Percentiles rank a stretch among this genome's conserved stretches.
These are phyloP conservation scores for Drosophila multiciliata DNA, from an alignment of 2,888 invertebrate species.

Conservation along the genomic window DNA sequence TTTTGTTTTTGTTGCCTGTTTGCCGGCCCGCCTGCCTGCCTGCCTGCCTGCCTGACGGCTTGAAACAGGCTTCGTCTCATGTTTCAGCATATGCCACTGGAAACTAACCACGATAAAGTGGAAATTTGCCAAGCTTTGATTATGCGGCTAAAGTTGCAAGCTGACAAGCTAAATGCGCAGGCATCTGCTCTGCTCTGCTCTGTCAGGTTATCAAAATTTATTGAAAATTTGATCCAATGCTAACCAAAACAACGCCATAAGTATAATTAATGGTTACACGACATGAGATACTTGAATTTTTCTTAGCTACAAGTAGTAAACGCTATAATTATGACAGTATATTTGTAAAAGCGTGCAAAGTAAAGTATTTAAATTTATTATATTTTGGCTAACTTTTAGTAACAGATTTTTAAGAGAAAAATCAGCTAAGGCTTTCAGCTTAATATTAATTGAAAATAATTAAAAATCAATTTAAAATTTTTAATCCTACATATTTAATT, in stretches of 20 bases:
- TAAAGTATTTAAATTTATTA: background rate
- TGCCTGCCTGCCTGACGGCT: conserved; percentile 1
- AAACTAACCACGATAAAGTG: conserved; percentile 46
- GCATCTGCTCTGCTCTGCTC: conserved; percentile 1
- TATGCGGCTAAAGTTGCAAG: conserved; percentile 19
- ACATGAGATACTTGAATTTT: conserved; percentile 17
- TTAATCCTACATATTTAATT: background rate
- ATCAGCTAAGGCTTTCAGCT: background rate
- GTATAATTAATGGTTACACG: conserved; percentile 57
- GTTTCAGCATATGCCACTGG: conserved; percentile 65
- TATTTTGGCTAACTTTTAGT: no score
- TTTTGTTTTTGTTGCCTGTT: conserved; percentile 14
- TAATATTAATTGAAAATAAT: background rate
- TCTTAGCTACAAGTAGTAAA: conserved; percentile 14
- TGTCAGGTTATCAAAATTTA: conserved; percentile 11
- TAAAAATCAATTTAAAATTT: background rate
- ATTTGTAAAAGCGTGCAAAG: background rate
- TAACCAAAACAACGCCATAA: conserved; percentile 7
- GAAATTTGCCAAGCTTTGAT: conserved; percentile 39
- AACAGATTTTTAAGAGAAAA: background rate
- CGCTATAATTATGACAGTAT: background rate
- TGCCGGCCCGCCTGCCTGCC: background rate
- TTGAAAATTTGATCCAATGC: conserved; percentile 19
- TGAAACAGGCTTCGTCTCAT: conserved; percentile 57
- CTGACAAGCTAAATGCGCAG: conserved; percentile 10